Evolutionary conservation across 2,113 vertebrate species (phyloP).

Genomic region (Cinclus cinclus): DNA sequence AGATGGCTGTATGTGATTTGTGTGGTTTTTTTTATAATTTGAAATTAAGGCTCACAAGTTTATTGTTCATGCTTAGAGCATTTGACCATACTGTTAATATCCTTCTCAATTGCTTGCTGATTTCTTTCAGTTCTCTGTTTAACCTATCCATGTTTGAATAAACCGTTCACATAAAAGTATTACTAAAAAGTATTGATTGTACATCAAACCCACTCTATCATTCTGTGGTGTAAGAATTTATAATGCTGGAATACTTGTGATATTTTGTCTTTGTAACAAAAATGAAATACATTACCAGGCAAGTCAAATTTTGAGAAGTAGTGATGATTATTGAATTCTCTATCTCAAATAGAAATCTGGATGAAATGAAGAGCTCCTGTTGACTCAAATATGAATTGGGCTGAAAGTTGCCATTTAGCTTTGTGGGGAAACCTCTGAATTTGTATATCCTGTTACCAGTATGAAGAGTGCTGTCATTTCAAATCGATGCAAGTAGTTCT

Average conservation of each 20-base stretch:
- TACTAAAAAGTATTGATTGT: not conserved
- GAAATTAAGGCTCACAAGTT: not conserved
- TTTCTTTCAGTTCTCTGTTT: not conserved
- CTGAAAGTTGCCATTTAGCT: not conserved
- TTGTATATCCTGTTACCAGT: slow-evolving; percentile 9
- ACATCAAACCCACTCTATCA: not conserved
- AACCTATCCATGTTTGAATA: not conserved
- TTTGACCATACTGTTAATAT: not conserved
- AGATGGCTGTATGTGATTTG: not conserved
- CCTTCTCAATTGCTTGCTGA: not conserved
- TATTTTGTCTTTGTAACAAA: not conserved
- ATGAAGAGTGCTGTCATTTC: not conserved
- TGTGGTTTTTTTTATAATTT: not conserved
- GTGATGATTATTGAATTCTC: not conserved
- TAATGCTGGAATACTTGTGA: not conserved
- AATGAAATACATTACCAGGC: not conserved
- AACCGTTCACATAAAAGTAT: not conserved
- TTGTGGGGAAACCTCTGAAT: not conserved
- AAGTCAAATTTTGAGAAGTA: slow-evolving; percentile 2
- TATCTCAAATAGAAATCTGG: not conserved
- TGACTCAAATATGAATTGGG: not conserved
- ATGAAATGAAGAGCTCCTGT: not conserved
- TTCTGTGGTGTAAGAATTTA: not conserved
- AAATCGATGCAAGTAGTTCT: not conserved
- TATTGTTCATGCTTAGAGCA: not conserved